These are phyloP conservation scores for Pteria penguin DNA, from an alignment of 2,888 invertebrate species.

Conservation along the genomic window DNA sequence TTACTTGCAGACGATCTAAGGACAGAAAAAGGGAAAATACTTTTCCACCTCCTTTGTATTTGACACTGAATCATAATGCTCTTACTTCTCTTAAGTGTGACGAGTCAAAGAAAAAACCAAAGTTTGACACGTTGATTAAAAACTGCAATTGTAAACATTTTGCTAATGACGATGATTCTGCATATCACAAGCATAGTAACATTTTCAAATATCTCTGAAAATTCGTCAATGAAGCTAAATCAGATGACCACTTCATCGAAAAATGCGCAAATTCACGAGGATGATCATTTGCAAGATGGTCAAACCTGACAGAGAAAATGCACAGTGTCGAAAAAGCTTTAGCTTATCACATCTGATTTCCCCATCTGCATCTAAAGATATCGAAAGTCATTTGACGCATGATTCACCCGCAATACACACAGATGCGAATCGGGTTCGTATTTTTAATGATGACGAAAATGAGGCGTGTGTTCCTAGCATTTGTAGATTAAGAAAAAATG, in stretches of 20 bases:
- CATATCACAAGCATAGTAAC: background rate
- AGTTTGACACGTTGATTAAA: background rate
- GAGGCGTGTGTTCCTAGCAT: background rate
- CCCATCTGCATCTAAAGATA: background rate
- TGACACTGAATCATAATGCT: background rate
- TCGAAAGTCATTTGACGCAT: background rate
- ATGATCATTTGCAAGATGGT: background rate
- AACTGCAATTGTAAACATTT: background rate
- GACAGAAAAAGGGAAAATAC: too few relatives aligned
- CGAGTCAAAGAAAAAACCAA: background rate
- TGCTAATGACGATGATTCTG: background rate
- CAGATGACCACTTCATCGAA: background rate
- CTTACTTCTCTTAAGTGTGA: background rate
- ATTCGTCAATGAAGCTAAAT: background rate
- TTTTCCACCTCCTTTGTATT: background rate
- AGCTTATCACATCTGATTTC: background rate
- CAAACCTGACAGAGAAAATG: background rate
- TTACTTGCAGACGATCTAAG: too few relatives aligned
- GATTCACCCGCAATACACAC: background rate
- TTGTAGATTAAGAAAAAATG: background rate
- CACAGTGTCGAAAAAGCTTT: background rate
- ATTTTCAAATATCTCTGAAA: background rate
- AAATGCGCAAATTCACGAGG: background rate
- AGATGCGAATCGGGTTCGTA: background rate
- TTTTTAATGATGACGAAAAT: background rate